phyloP scores from a whole-genome alignment of 2,797 vertebrate species.

The Sarcophilus harrisii region DNA sequence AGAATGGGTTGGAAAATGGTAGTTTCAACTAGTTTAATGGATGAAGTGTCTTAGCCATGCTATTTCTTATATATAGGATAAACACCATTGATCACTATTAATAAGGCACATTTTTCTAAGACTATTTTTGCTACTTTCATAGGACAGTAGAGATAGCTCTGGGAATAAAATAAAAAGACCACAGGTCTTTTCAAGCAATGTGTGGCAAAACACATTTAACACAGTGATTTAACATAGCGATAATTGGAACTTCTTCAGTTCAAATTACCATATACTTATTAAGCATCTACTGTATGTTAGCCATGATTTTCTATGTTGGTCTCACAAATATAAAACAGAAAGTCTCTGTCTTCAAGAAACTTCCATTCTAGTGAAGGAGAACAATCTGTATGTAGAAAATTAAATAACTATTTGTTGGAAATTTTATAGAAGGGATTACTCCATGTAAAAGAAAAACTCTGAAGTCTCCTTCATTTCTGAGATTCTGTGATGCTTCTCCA shows the following conservation, averaged over 20 bases:
- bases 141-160: background rate
- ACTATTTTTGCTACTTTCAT: background rate
- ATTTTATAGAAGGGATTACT: background rate
- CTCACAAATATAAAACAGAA: background rate
- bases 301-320: background rate
- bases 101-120: background rate
- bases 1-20: background rate
- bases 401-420: background rate
- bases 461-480: background rate
- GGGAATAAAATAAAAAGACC: background rate
- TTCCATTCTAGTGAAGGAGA: background rate
- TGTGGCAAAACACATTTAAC: background rate
- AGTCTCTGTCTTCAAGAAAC: background rate
- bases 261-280: background rate
- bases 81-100: background rate
- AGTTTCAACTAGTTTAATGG: background rate
- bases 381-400: background rate
- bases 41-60: background rate
- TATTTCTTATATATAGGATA: background rate
- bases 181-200: background rate
- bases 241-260: background rate
- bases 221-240: background rate
- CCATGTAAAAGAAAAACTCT: background rate
- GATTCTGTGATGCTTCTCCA: background rate
- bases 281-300: background rate